These are phyloP conservation scores for Pseudococcus longispinus DNA, from an alignment of 2,888 invertebrate genomes.

Conservation along the genomic window DNA sequence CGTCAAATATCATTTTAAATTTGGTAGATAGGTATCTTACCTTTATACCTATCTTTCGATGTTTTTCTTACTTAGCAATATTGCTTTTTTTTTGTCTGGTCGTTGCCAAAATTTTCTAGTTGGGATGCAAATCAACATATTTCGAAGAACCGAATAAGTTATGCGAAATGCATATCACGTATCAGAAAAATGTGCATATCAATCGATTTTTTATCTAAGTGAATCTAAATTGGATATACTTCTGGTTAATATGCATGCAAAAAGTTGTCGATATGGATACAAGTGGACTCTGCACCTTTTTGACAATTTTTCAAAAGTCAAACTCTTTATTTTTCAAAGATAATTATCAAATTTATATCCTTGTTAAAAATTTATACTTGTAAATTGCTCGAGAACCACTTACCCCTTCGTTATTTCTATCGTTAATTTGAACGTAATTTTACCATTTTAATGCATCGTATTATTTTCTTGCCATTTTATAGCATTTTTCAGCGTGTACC, in stretches of 20 bases:
- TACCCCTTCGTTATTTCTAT: neutral
- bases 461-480: neutral
- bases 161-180: neutral
- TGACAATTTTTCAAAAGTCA: neutral
- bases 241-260: neutral
- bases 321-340: neutral
- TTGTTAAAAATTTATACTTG: neutral
- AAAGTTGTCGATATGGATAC: neutral
- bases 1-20: neutral
- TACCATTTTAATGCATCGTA: neutral
- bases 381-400: neutral
- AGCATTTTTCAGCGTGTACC: neutral
- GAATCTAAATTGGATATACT: neutral
- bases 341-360: neutral
- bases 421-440: neutral
- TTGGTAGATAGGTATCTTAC: neutral
- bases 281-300: neutral
- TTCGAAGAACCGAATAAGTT: neutral
- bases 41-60: neutral
- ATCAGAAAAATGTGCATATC: neutral
- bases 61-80: neutral
- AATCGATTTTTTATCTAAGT: neutral
- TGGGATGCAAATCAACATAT: neutral
- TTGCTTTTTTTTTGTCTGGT: neutral
- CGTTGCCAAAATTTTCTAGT: neutral